phyloP scores from a whole-genome alignment of 2,113 vertebrate species.

The Osmerus eperlanus region DNA sequence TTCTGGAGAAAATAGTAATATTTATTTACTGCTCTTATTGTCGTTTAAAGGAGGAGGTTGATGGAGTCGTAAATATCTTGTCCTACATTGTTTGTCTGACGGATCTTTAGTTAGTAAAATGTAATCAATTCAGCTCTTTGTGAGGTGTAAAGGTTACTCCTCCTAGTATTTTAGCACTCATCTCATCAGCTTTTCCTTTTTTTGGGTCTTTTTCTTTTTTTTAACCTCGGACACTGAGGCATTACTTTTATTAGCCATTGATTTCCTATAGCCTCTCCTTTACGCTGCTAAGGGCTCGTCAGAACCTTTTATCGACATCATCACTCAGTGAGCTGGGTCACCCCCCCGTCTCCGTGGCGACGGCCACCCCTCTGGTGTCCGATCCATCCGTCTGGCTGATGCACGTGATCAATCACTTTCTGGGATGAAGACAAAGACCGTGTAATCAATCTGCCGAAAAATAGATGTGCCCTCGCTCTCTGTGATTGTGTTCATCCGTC shows the following conservation, averaged over 20 bases:
- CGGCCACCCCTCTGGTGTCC: constrained; percentile 14
- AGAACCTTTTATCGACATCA: constrained; percentile 56
- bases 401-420: constrained; percentile 44
- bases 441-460: constrained; percentile 43
- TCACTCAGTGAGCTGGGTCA: constrained; percentile 57
- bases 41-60: too few relatives aligned
- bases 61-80: too few relatives aligned
- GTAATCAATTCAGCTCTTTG: background rate
- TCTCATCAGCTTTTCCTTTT: constrained; percentile 6
- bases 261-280: constrained; percentile 52
- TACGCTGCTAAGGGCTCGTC: constrained; percentile 51
- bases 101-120: background rate
- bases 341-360: constrained; percentile 12
- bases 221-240: constrained; percentile 1
- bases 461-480: constrained; percentile 28
- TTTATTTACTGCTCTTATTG: background rate
- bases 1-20: background rate
- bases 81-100: background rate
- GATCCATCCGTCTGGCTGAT: constrained; percentile 39
- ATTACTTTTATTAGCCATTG: constrained; percentile 67
- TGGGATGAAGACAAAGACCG: constrained; percentile 33
- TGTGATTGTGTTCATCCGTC: constrained; percentile 28
- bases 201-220: background rate
- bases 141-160: background rate
- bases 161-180: constrained; percentile 10